These are phyloP conservation scores for Chrysina gloriosa DNA, from an alignment of 2,888 invertebrate species.

Conservation along the genomic window DNA sequence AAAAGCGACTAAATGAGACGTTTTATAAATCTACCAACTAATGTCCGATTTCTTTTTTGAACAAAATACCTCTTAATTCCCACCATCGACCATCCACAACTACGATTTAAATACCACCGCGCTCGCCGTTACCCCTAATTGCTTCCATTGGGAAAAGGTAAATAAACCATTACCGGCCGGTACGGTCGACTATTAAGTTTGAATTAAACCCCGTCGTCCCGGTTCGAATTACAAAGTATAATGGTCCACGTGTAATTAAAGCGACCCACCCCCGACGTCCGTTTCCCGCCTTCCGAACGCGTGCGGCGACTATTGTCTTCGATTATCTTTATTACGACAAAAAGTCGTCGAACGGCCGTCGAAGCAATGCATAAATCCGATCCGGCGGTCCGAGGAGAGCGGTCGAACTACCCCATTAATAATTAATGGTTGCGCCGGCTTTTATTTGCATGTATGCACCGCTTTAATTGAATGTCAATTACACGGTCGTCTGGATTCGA, in stretches of 20 bases:
- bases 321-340: conserved; percentile 34
- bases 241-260: conserved; percentile 14
- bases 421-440: conserved; percentile 13
- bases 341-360: background rate
- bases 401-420: conserved; percentile 13
- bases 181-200: conserved; percentile 28
- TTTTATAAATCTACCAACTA: background rate
- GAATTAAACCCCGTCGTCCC: conserved; percentile 5
- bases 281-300: background rate
- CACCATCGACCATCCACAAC: background rate
- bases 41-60: background rate
- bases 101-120: conserved; percentile 10
- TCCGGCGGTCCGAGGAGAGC: too few species aligned
- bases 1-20: too few species aligned
- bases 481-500: conserved; percentile 18
- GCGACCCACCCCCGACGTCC: background rate
- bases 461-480: conserved; percentile 30
- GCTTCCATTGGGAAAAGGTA: conserved; percentile 32
- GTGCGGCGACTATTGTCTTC: conserved; percentile 16
- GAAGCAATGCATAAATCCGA: conserved; percentile 12
- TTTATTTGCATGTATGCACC: conserved; percentile 4
- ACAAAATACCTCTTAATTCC: background rate
- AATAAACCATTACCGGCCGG: conserved; percentile 31
- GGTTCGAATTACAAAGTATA: conserved; percentile 13
- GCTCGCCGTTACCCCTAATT: conserved; percentile 27